Evolutionary conservation across 1,140 invertebrate species (phyloP).

Genomic region (Dendroctonus valens): DNA sequence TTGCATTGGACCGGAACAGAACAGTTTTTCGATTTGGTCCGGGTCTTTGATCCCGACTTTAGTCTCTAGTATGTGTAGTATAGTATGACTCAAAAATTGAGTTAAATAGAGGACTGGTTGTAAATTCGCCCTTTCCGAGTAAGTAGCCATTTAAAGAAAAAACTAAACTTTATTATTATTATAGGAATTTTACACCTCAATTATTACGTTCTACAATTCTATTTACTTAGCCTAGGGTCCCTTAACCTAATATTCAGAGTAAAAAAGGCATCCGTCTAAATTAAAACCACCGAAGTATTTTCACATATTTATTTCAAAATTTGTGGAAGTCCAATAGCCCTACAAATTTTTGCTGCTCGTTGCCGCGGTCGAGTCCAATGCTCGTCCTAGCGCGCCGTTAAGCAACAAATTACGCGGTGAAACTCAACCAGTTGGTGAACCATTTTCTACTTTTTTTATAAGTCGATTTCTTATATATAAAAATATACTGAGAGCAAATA

Average conservation of each 20-base stretch:
- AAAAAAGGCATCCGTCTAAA: slow-evolving; percentile 29
- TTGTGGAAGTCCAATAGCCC: slow-evolving; percentile 53
- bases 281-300: slow-evolving; percentile 37
- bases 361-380: not conserved
- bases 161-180: slow-evolving; percentile 28
- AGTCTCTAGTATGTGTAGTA: too few species aligned
- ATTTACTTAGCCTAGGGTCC: slow-evolving; percentile 23
- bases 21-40: too few species aligned
- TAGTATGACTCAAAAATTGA: too few species aligned
- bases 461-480: slow-evolving; percentile 37
- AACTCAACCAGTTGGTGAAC: slow-evolving; percentile 39
- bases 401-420: too few species aligned
- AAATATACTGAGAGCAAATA: slow-evolving; percentile 49
- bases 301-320: slow-evolving; percentile 53
- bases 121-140: not conserved
- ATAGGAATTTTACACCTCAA: slow-evolving; percentile 33
- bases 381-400: not conserved
- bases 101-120: too few species aligned
- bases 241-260: slow-evolving; percentile 34
- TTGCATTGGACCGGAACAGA: too few species aligned
- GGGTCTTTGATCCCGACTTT: too few species aligned
- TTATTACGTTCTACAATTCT: slow-evolving; percentile 28
- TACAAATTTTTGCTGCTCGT: slow-evolving; percentile 44
- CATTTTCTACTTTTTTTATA: slow-evolving; percentile 44
- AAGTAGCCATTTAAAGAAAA: slow-evolving; percentile 25